Evolutionary conservation across 2,113 vertebrate species (phyloP), one percentile per base, ranked within the genome.

Genomic region (Leucoraja erinaceus): DNA sequence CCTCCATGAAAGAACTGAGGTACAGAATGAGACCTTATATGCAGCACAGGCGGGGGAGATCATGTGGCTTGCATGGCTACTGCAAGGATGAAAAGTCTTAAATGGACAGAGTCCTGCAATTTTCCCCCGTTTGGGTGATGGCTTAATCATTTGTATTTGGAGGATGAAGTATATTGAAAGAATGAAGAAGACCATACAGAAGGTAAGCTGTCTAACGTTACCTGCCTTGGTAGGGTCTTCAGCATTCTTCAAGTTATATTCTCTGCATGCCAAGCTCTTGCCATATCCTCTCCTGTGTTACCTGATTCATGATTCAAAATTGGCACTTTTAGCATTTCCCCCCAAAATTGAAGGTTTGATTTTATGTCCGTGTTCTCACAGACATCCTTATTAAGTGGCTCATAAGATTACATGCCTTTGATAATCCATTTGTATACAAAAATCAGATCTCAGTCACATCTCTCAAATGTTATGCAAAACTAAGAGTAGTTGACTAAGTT

Each of bases 11-110:
- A 88, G 83, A 88, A 66, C 59, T 88, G 59, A 88, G 83, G 59
- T 88, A 88, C 59, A 88, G 83, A 88, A 88, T 88, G 83, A 88
- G 56, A 83, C 59, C 83, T 88, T 88, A 31, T 88, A 66, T 88
- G 83, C 83, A 63, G 83, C 83, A 88, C 83, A 88, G 83, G 83
- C 59, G 59, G 83, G 83, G 83, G 83, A 88, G 83, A 88, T 88
- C 59, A 88, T 88, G 83, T 88, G 83, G 83, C 83, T 88, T 88
- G 83, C 83, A 88, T 88, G 83, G 59, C 83, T 63, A 88, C 83
- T 88, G 83, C 83, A 88, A 88, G 83, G 83, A 88, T 88, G 83
- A 88, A 88, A 88, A 63, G 83, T 88, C 83, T 88, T 88, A 88
- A 88, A 33, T 66, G 83, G 83, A 88, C 59, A 88, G 83, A 61